A percentile compares a stretch with the other conserved stretches of the same genome.
Conservation (phyloP, 1,140 invertebrate species). For the Goniozus legneri region DNA sequence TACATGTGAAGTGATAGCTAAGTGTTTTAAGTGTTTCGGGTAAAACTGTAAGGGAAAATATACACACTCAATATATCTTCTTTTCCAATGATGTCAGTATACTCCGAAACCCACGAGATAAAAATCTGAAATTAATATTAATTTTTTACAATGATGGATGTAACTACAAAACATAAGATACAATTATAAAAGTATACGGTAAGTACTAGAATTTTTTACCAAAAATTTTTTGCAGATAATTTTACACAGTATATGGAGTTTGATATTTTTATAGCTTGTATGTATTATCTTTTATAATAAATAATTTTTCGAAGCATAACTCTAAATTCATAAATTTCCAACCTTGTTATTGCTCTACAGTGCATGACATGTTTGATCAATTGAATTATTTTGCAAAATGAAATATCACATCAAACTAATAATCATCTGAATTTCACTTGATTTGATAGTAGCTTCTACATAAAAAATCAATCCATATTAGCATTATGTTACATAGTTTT, state of each 20-base stretch:
- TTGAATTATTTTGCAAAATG: background rate
- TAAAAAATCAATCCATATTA: too few relatives aligned
- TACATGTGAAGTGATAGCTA: constrained; percentile 3
- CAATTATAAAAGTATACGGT: constrained; percentile 14
- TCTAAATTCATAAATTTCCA: background rate
- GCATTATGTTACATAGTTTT: too few relatives aligned
- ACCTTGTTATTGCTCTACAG: background rate
- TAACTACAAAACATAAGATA: background rate
- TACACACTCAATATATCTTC: background rate
- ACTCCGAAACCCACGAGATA: constrained; percentile 2
- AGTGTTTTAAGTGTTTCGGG: constrained; percentile 6
- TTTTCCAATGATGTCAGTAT: background rate
- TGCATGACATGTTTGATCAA: background rate
- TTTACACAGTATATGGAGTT: background rate
- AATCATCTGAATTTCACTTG: too few relatives aligned
- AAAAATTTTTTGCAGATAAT: too few relatives aligned
- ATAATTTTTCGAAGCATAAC: background rate
- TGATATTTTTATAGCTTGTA: background rate
- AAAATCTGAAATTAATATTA: constrained; percentile 2
- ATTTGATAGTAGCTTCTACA: too few relatives aligned
- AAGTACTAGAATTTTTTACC: constrained; percentile 9
- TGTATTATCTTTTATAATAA: too few relatives aligned
- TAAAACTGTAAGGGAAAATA: background rate
- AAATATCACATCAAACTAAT: too few relatives aligned
- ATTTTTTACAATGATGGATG: constrained; percentile 15